Evolutionary conservation across 2,888 invertebrate species (phyloP).

Genomic region (Alcis repandata): DNA sequence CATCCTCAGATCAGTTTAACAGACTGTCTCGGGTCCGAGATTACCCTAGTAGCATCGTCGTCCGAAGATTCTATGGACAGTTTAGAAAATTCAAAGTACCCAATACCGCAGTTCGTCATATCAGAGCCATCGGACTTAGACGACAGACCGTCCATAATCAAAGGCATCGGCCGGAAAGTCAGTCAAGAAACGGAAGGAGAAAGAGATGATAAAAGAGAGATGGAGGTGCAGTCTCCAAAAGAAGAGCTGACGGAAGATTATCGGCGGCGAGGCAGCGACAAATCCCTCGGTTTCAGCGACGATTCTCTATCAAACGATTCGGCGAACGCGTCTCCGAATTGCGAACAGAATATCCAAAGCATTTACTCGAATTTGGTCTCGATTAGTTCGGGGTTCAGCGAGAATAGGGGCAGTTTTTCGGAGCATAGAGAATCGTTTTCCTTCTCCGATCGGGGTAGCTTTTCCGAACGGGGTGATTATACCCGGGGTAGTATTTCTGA

Average conservation of each 20-base stretch:
- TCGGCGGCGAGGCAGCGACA: conserved; percentile 89
- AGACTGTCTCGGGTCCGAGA: conserved; percentile 95
- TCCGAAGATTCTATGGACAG: conserved; percentile 91
- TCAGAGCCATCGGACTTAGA: conserved; percentile 90
- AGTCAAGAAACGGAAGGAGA: conserved; percentile 89
- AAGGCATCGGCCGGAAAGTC: conserved; percentile 91
- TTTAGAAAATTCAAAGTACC: conserved; percentile 86
- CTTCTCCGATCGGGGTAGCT: conserved; percentile 80
- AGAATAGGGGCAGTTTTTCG: conserved; percentile 83
- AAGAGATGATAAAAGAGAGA: conserved; percentile 63
- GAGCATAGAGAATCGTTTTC: conserved; percentile 82
- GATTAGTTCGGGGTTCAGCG: conserved; percentile 87
- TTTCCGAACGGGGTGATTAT: conserved; percentile 80
- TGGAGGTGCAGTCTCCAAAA: conserved; percentile 76
- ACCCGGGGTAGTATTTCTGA: conserved; percentile 83
- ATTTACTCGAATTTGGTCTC: conserved; percentile 85
- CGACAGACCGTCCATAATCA: conserved; percentile 92
- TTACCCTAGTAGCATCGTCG: conserved; percentile 92
- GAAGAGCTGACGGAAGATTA: conserved; percentile 78
- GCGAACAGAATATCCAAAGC: conserved; percentile 80
- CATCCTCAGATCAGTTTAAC: conserved; percentile 97
- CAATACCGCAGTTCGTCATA: conserved; percentile 89
- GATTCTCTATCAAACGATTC: conserved; percentile 91
- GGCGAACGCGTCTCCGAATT: conserved; percentile 84
- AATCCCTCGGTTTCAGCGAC: conserved; percentile 90